Base-by-base conservation (phyloP, 2,113 vertebrate species). In the Salminus brasiliensis region DNA sequence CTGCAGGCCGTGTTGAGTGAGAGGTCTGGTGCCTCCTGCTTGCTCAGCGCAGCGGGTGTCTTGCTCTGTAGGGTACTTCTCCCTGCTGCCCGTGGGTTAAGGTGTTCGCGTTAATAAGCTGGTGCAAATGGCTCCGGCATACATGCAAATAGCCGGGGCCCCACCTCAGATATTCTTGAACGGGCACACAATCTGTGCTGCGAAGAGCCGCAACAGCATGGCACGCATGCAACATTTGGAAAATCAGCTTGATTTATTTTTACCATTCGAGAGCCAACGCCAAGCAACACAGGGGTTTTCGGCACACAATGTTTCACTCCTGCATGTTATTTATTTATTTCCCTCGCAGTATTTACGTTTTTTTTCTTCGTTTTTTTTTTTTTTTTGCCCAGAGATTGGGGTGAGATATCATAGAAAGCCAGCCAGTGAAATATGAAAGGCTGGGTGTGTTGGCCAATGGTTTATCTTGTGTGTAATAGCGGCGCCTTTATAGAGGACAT, bases 241-340 rank as follows among this genome's bases (percentile, higher is more conserved):
- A 94, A 92, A 93, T 93, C 93, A 94, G 93, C 93, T 94, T 94
- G 93, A 94, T 94, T 93, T 94, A 94, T 94, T 94, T 94, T 93
- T 94, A 93, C 90, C 79, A 90, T 85, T 89, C 87, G 82, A 87
- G 76, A 88, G 88, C 86, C 81, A 88, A 91, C 88, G 93, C 92
- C 93, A 94, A 94, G 89, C 91, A 88, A 93, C 93, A 94, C 92
- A 93, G 92, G 93, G 92, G 92, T 93, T 84, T 93, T 92, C 90
- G 89, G 91, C 91, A 93, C 93, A 92, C 90, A 93, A 91, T 91
- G 92, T 92, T 94, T 92, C 89, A 86, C 88, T 88, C 89, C 86
- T 86, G 84, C 89, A 84, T 78, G 77, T 87, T 76, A 84, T 83
- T 87, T 87, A 87, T 86, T 86, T 80, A 82, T 86, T 86, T 81